Evolutionary conservation across 2,113 vertebrate species (phyloP), one percentile per base, ranked within the genome.

Genomic region (Callocephalon fimbriatum): DNA sequence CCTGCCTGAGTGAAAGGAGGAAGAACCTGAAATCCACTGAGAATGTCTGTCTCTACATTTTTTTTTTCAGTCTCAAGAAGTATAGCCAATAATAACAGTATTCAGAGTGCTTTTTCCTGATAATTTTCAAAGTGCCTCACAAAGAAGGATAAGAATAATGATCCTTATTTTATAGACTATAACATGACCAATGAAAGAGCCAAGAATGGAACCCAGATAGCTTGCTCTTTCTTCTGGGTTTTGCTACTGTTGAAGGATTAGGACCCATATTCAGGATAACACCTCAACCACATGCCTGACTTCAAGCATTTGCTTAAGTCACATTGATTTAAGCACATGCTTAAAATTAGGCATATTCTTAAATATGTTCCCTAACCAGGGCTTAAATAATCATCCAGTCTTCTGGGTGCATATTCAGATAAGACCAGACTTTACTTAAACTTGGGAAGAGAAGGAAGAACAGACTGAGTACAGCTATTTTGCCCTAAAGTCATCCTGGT

Each of bases 231-330:
- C 80, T 88, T 96, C 88, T 80, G 72, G 76, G 76, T 72, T 90
- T 92, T 95, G 94, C 92, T 91, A 93, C 95, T 96, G 95, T 97
- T 86, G 84, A 89, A 92, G 90, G 92, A 97, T 97, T 95, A 97
- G 94, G 90, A 93, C 79, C 72, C 92, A 97, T 88, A 97, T 91
- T 97, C 96, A 97, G 79, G 65, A 81, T 91, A 95, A 93, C 94
- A 96, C 86, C 95, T 97, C 95, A 79, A 53, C 91, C 89, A 91
- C 95, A 95, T 88, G 95, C 96, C 95, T 96, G 95, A 96, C 95
- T 97, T 97, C 92, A 96, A 96, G 95, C 87, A 94, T 96, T 96
- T 97, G 90, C 90, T 97, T 96, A 97, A 97, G 90, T 91, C 74
- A 3, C 80, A 88, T 62, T 96, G 96, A 96, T 96, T 96, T 94